These are phyloP conservation scores for Mastomys coucha DNA, from an alignment of 2,113 vertebrate species.

Conservation along the genomic window DNA sequence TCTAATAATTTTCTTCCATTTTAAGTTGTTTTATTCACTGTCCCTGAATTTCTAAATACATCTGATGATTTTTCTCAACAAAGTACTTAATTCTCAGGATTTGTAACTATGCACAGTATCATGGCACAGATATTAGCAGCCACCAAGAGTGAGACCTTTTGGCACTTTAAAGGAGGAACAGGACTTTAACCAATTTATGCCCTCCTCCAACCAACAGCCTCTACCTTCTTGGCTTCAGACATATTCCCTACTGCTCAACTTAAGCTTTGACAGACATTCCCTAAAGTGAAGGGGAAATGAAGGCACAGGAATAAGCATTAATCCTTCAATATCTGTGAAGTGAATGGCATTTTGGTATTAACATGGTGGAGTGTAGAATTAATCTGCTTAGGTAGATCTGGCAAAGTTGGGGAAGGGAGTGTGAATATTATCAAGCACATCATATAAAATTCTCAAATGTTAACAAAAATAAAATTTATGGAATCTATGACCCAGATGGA, in stretches of 20 bases:
- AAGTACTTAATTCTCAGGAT: not conserved
- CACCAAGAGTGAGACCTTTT: not conserved
- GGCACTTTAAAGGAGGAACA: not conserved
- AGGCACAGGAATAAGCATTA: not conserved
- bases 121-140: not conserved
- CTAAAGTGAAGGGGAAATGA: not conserved
- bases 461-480: not conserved
- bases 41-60: not conserved
- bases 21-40: not conserved
- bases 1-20: not conserved
- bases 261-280: not conserved
- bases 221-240: not conserved
- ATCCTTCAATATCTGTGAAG: not conserved
- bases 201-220: fast-evolving
- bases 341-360: not conserved
- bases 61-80: not conserved
- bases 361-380: not conserved
- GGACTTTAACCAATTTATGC: not conserved
- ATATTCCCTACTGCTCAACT: not conserved
- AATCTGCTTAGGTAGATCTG: not conserved
- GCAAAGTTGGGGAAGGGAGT: not conserved
- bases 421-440: not conserved
- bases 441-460: not conserved
- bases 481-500: not conserved
- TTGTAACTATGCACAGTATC: not conserved